These are phyloP conservation scores for Galendromus occidentalis DNA, from an alignment of 1,140 invertebrate genomes.

Conservation along the genomic window DNA sequence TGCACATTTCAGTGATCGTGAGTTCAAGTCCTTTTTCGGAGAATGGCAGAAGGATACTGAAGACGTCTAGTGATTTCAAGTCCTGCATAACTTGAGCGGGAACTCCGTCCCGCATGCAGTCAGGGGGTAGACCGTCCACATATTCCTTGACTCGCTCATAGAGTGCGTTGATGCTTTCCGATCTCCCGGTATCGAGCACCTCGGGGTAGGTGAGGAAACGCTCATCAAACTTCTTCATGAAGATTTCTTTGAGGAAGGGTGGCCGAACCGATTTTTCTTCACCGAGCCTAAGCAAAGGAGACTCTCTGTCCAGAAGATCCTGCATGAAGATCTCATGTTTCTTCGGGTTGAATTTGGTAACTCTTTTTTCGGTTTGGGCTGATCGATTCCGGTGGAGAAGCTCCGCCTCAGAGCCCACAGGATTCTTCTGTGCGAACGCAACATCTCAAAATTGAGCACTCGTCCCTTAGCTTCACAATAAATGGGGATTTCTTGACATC, in stretches of 20 bases:
- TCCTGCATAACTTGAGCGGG: conserved; percentile 30
- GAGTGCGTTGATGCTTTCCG: not conserved
- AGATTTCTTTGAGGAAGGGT: not conserved
- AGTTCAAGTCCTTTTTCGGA: conserved; percentile 25
- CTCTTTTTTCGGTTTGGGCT: too few relatives aligned
- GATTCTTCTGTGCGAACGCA: too few relatives aligned
- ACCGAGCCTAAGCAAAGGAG: not conserved
- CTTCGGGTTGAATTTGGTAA: too few relatives aligned
- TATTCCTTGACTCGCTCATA: not conserved
- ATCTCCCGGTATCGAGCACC: not conserved
- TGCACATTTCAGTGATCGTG: conserved; percentile 35
- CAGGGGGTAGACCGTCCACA: not conserved
- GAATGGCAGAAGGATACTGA: conserved; percentile 33
- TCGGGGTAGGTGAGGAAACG: conserved; percentile 8
- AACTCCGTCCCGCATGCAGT: conserved; percentile 18
- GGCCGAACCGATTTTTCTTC: not conserved
- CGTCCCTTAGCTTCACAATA: too few relatives aligned
- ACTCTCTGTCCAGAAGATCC: not conserved
- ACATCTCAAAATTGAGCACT: too few relatives aligned
- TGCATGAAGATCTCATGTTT: not conserved
- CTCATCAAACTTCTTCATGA: not conserved
- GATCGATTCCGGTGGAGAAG: too few relatives aligned
- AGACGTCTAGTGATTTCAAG: conserved; percentile 35
- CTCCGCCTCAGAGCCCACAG: too few relatives aligned
- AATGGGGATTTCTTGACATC: too few relatives aligned